Percentiles rank a stretch among this genome's conserved stretches.
phyloP scores from a whole-genome alignment of 2,888 invertebrate species.

The Ptychoptera albimana region DNA sequence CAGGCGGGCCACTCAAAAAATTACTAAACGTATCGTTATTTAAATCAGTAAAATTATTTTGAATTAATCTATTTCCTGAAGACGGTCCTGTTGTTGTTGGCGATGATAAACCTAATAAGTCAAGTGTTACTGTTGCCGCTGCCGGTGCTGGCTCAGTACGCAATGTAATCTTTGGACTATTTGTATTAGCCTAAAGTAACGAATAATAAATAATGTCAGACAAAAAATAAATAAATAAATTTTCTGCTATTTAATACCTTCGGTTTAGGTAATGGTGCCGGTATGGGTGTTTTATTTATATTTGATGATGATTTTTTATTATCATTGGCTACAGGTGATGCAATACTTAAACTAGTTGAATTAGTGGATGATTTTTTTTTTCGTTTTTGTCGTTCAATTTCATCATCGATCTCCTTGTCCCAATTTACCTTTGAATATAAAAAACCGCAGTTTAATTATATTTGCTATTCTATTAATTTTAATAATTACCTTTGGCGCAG shows the following conservation, averaged over 20 bases:
- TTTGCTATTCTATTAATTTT: neutral
- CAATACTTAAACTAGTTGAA: slow-evolving; percentile 15
- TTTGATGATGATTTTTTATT: slow-evolving; percentile 11
- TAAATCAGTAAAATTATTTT: slow-evolving; percentile 32
- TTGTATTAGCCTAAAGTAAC: slow-evolving; percentile 24
- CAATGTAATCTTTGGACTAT: slow-evolving; percentile 36
- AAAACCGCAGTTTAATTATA: neutral
- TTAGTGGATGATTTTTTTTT: slow-evolving; percentile 58
- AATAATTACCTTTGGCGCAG: slow-evolving; percentile 45
- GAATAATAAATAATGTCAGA: neutral
- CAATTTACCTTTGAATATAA: slow-evolving; percentile 42
- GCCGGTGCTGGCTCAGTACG: slow-evolving; percentile 19
- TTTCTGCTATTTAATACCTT: slow-evolving; percentile 16
- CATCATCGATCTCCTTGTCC: slow-evolving; percentile 81
- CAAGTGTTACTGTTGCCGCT: slow-evolving; percentile 15
- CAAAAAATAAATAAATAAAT: neutral
- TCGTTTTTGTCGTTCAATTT: slow-evolving; percentile 63
- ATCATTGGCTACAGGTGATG: slow-evolving; percentile 12
- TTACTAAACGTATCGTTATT: slow-evolving; percentile 29
- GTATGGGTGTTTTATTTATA: slow-evolving; percentile 16
- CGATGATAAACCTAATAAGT: slow-evolving; percentile 27
- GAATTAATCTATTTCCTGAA: slow-evolving; percentile 22
- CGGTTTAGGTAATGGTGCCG: slow-evolving; percentile 27
- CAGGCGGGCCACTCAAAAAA: slow-evolving; percentile 26
- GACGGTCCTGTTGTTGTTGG: slow-evolving; percentile 33